Conservation (phyloP, 2,888 invertebrate genomes). For the Listrodromus nycthemerus region DNA sequence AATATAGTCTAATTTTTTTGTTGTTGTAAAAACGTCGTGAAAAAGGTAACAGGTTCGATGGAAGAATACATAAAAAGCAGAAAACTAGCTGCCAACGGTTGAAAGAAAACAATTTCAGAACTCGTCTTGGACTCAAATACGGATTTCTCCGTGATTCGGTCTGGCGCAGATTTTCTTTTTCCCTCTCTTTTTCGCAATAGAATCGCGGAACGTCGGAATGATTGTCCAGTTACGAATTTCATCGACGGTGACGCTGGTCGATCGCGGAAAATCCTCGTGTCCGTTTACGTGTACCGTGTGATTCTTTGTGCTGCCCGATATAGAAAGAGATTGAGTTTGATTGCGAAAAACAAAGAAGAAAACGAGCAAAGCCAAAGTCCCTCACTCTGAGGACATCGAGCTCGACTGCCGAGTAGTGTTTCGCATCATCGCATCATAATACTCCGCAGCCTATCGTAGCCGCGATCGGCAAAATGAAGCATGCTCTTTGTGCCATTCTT, state of each 20-base stretch:
- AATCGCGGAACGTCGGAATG: background rate
- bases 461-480: conserved; percentile 12
- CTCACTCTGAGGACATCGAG: conserved; percentile 11
- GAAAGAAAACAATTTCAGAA: conserved; percentile 7
- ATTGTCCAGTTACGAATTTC: conserved; percentile 2
- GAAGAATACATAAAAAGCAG: background rate
- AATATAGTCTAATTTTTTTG: background rate
- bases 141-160: background rate
- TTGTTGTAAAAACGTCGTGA: background rate
- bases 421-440: background rate
- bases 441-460: conserved; percentile 17
- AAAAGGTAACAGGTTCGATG: background rate
- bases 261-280: background rate
- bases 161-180: background rate
- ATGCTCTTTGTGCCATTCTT: background rate
- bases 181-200: background rate
- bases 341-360: background rate
- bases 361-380: background rate
- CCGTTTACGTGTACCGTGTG: background rate
- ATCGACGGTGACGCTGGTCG: background rate
- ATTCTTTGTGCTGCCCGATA: background rate
- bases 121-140: background rate
- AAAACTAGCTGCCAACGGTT: no score
- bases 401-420: conserved; percentile 1
- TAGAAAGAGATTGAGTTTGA: background rate